These are phyloP conservation scores for Trididemnum clinides DNA, from an alignment of 23 tunicate species.

Conservation along the genomic window DNA sequence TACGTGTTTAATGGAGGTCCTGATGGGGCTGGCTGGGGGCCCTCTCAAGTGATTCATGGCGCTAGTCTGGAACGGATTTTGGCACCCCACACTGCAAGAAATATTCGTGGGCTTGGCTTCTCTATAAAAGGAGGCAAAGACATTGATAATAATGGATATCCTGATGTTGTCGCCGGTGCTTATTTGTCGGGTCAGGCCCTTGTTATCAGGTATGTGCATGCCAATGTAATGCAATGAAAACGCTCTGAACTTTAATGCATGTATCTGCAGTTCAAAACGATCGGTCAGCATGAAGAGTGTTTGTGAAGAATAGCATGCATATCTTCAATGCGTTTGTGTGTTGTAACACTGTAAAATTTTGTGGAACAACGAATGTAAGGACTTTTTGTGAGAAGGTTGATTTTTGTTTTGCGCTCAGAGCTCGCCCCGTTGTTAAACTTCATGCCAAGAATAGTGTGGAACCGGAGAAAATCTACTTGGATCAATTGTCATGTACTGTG, in stretches of 20 bases:
- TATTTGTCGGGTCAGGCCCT: constrained; percentile 74
- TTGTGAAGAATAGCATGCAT: no score
- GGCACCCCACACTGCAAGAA: constrained; percentile 6
- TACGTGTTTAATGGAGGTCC: constrained; percentile 78
- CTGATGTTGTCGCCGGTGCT: constrained; percentile 78
- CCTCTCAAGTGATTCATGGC: constrained; percentile 76
- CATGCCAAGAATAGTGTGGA: background rate
- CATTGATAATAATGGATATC: constrained; percentile 72
- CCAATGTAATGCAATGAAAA: no score
- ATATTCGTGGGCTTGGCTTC: constrained; percentile 64
- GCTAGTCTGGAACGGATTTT: constrained; percentile 14
- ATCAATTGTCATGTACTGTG: constrained; percentile 37
- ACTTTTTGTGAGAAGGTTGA: no score
- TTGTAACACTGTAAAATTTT: no score
- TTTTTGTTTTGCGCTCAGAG: no score
- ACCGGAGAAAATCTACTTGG: constrained; percentile 61
- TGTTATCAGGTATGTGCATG: constrained; percentile 56
- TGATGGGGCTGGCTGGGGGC: constrained; percentile 37
- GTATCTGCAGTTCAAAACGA: no score
- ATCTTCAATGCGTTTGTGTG: no score
- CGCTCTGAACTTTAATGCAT: no score
- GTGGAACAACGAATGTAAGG: no score
- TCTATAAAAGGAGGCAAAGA: constrained; percentile 78
- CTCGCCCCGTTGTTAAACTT: constrained; percentile 73
- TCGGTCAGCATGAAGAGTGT: no score